A percentile compares a stretch with the other conserved stretches of the same genome.
These are phyloP conservation scores for Plagodis dolabraria DNA, from an alignment of 2,888 invertebrate species.

Conservation along the genomic window DNA sequence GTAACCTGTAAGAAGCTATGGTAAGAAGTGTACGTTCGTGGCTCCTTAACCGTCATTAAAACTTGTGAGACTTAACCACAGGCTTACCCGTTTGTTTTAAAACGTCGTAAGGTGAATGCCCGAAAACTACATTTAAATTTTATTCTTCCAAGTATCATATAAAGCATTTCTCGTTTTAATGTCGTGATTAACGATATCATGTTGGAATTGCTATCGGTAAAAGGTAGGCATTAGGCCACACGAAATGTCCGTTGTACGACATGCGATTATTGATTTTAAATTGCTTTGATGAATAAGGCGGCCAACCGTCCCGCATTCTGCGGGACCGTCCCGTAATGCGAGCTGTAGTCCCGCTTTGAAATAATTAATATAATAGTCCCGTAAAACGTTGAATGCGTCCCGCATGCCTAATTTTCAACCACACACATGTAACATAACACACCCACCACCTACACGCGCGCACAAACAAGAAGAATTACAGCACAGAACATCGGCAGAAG, in stretches of 20 bases:
- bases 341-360: no score
- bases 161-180: neutral
- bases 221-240: conserved; percentile 1
- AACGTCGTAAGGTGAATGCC: neutral
- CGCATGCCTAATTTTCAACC: no score
- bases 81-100: neutral
- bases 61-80: neutral
- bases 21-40: no score
- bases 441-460: no score
- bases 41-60: neutral
- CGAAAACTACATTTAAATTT: neutral
- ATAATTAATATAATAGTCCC: no score
- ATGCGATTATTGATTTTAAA: conserved; percentile 34
- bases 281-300: conserved; percentile 1
- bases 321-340: no score
- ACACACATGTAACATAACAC: no score
- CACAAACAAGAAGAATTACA: no score
- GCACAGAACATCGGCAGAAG: no score
- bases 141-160: neutral
- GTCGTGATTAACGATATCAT: neutral
- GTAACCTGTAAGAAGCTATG: neutral
- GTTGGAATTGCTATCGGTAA: conserved; percentile 13
- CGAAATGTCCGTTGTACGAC: conserved; percentile 19
- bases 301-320: no score
- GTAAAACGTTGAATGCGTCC: no score